Conservation (phyloP, 2,113 vertebrate species). For the Peromyscus californicus region DNA sequence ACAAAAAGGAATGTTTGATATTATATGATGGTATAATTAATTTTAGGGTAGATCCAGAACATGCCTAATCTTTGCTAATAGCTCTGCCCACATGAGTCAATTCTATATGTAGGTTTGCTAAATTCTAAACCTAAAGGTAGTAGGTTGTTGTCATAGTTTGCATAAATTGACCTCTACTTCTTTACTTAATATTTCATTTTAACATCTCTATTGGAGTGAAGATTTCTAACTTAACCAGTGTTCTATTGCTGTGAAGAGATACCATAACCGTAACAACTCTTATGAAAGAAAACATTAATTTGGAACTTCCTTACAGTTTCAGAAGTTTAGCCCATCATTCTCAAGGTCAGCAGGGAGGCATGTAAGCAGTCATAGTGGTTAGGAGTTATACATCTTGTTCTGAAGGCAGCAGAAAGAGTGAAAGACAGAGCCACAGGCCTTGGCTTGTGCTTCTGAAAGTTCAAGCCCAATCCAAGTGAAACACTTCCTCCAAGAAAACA, state of each 20-base stretch:
- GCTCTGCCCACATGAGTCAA: neutral
- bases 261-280: neutral
- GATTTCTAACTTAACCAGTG: neutral
- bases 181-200: neutral
- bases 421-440: neutral
- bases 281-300: neutral
- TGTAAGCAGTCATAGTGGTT: neutral
- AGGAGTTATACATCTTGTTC: no score
- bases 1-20: no score
- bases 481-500: neutral
- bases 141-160: neutral
- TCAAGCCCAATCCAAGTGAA: neutral
- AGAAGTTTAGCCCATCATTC: neutral
- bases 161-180: neutral
- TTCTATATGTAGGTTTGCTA: neutral
- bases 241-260: neutral
- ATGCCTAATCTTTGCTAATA: neutral
- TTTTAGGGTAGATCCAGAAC: neutral
- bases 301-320: neutral
- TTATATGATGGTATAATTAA: neutral
- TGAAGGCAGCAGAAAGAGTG: neutral
- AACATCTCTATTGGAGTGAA: neutral
- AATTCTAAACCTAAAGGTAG: neutral
- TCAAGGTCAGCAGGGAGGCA: neutral
- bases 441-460: neutral